Base-by-base conservation (phyloP, 2,888 invertebrate genomes). In the Chesias legatella region DNA sequence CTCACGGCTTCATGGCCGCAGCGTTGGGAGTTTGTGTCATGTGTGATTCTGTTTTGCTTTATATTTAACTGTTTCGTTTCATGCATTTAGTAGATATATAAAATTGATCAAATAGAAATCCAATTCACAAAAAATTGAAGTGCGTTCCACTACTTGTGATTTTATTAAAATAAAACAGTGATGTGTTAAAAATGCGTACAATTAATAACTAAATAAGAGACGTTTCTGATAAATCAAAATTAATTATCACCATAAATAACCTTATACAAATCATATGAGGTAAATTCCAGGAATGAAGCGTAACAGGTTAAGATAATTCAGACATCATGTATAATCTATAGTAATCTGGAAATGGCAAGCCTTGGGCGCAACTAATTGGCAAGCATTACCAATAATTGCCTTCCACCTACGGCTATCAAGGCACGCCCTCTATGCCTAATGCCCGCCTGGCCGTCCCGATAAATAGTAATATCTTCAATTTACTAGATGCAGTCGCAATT, bases 361-460 rank as follows among this genome's bases (percentile, higher is more conserved):
- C 67, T 65, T 60, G 38, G 60, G 74, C 73, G 70, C 79, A 76
- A 73, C 74, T 73, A 78, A 78, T 79, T 74, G 69, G 72, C 75
- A 79, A 79, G 73, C 71, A 74, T 71, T 63, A 64, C 68, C 74
- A 71, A 78, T 74, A 71, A 78, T 73, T 67, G 67, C 73, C 72
- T 71, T 64, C 67, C 63, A 56, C 43, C 48, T 48, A 60, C 42
- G 39, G 51, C 45, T 56, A 63, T 55, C 53, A 45, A 36, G 42
- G 44, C 43, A 35, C 47, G 35, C 43, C 48, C 38, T 43, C 39
- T 28, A 38, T 32, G 43, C 33, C 37, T 43, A 44, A 36, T 39
- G 39, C 40, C 36, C 23, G 9, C 6, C 22, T 23, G 22, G 7
- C 9, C 10, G 10, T 10, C 4, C 22, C 10, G 10, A 27, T 7